A percentile compares a stretch with the other conserved stretches of the same genome.
phyloP scores from a whole-genome alignment of 2,797 vertebrate genomes.

The Takifugu rubripes region DNA sequence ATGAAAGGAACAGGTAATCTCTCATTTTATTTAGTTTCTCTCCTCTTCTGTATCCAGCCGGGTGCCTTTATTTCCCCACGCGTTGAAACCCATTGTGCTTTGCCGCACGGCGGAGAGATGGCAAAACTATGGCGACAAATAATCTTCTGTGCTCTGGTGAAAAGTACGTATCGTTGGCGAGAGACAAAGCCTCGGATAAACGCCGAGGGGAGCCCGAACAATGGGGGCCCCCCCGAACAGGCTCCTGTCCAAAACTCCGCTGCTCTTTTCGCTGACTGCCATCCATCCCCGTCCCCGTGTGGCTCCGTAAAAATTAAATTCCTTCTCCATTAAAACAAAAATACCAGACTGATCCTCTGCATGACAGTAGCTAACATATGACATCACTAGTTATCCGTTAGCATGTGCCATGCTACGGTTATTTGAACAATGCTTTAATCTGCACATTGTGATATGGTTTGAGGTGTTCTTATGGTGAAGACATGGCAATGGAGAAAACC shows the following conservation, averaged over 20 bases:
- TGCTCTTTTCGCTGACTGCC: slow-evolving; percentile 54
- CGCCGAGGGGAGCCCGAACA: slow-evolving; percentile 68
- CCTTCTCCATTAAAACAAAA: slow-evolving; percentile 24
- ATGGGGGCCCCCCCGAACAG: slow-evolving; percentile 48
- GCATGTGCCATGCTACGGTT: neutral
- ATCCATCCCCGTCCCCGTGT: slow-evolving; percentile 57
- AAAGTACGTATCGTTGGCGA: slow-evolving; percentile 81
- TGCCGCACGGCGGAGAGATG: slow-evolving; percentile 74
- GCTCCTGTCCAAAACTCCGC: slow-evolving; percentile 60
- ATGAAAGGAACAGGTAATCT: slow-evolving; percentile 66
- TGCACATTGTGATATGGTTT: slow-evolving; percentile 7
- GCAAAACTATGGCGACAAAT: slow-evolving; percentile 85
- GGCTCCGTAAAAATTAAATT: slow-evolving; percentile 49
- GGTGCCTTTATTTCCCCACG: slow-evolving; percentile 29
- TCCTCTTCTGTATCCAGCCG: slow-evolving; percentile 17
- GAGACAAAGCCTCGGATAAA: slow-evolving; percentile 78
- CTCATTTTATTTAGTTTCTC: slow-evolving; percentile 38
- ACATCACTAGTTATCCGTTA: slow-evolving; percentile 19
- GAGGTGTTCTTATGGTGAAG: no score
- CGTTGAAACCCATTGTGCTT: slow-evolving; percentile 62
- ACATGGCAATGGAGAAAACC: no score
- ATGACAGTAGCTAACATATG: slow-evolving; percentile 35
- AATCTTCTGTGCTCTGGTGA: slow-evolving; percentile 81
- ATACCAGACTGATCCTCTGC: slow-evolving; percentile 1
- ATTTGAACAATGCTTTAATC: slow-evolving; percentile 25